Base-by-base conservation (phyloP, 2,888 invertebrate genomes). In the Andrena camellia region DNA sequence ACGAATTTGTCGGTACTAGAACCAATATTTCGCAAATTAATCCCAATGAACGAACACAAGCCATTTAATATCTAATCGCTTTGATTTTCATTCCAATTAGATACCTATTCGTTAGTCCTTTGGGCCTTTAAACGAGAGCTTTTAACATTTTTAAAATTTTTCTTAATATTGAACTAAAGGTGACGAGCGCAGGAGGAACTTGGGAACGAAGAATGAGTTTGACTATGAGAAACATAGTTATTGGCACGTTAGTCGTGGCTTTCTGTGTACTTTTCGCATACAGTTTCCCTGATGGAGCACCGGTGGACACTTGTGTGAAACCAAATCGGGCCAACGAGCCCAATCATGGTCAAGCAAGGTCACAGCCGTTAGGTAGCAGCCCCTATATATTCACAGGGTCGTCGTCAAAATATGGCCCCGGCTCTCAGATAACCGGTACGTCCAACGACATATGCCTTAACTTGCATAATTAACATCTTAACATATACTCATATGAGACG, bases 231-330 rank as follows among this genome's bases (percentile, higher is more conserved):
- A 59, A 35, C 60, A 10, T 76, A 60, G 77, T 69, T 57, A 68
- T 83, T 52, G 63, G 73, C 23, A 75, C 66, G 23, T 17, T 84
- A 23, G 26, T 88, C 79, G 83, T 86, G 66, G 79, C 81, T 23
- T 86, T 84, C 35, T 79, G 77, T 66, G 84, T 83, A 48, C 79
- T 90, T 48, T 68, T 94, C 78, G 91, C 94, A 4, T 50, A 74
- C 66, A 95, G 95, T 82, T 97, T 97, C 92, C 97, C 97, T n/a
- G 97, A 97, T 90, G 97, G 97, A 1, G 97, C 97, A 1, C 97
- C 97, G 0, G 96, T 97, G 35, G 97, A 97, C 91, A 96, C 97
- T 48, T 97, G 97, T 92, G 97, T 97, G 2, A 97, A 97, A 92
- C 95, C 96, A 33, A 95, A 59, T 10, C 71, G 96, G 60, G 96